These are phyloP conservation scores for Brachycybe producta DNA, from an alignment of 2,888 invertebrate species.

Conservation along the genomic window DNA sequence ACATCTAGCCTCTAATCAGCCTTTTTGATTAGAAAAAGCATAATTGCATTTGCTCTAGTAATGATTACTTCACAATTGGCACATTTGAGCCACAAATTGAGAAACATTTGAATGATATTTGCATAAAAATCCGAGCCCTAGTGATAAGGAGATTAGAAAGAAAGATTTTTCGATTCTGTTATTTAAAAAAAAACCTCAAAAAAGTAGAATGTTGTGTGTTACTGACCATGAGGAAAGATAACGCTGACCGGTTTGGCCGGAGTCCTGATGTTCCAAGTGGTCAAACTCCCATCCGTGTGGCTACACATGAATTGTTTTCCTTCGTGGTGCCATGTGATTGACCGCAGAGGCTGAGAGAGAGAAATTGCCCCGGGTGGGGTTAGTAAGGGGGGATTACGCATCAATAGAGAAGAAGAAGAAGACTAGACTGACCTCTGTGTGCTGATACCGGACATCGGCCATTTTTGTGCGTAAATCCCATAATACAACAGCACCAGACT, in stretches of 20 bases:
- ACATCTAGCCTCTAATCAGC: too few relatives aligned
- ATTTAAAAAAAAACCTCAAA: too few relatives aligned
- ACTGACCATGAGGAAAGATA: slow-evolving; percentile 81
- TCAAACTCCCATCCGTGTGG: slow-evolving; percentile 88
- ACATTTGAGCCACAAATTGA: too few relatives aligned
- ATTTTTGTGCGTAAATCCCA: slow-evolving; percentile 85
- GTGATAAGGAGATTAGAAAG: too few relatives aligned
- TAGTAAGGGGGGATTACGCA: not conserved
- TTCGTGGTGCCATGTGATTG: slow-evolving; percentile 93
- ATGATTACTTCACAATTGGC: too few relatives aligned
- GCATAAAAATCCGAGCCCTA: too few relatives aligned
- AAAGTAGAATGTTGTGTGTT: not conserved
- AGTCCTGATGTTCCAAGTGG: slow-evolving; percentile 75
- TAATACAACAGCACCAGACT: slow-evolving; percentile 81
- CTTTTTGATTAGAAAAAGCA: too few relatives aligned
- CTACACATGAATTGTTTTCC: slow-evolving; percentile 91
- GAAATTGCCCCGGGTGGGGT: not conserved
- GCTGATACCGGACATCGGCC: slow-evolving; percentile 58
- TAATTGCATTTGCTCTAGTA: too few relatives aligned
- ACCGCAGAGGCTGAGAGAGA: slow-evolving; percentile 45
- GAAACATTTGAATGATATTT: too few relatives aligned
- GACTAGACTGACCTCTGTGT: slow-evolving; percentile 24
- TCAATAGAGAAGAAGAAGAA: not conserved
- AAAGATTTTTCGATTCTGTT: too few relatives aligned
- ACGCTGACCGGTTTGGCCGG: slow-evolving; percentile 53